These are phyloP conservation scores for Drosophila incognita DNA, from an alignment of 2,888 invertebrate genomes.

Conservation along the genomic window DNA sequence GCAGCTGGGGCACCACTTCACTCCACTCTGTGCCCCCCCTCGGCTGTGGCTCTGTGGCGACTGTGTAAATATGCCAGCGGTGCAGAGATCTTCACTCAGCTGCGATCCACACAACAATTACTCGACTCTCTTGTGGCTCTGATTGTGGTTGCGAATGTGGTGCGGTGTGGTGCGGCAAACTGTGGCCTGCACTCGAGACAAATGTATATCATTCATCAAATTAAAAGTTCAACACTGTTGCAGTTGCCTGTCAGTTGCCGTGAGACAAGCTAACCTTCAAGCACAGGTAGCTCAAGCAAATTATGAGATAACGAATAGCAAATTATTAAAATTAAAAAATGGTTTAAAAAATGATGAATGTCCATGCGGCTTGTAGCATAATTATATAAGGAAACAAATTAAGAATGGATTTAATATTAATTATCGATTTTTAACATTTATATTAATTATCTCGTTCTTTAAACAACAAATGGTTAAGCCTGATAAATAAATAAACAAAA, in stretches of 20 bases:
- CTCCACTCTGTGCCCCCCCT: conserved; percentile 17
- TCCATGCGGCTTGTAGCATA: background rate
- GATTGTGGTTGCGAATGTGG: conserved; percentile 27
- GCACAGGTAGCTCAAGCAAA: conserved; percentile 44
- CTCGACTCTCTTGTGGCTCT: conserved; percentile 42
- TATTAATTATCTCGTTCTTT: background rate
- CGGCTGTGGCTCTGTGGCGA: conserved; percentile 26
- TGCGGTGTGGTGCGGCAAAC: conserved; percentile 40
- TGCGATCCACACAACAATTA: conserved; percentile 72
- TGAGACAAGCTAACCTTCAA: conserved; percentile 55
- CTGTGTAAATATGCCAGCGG: conserved; percentile 71
- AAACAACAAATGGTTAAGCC: background rate
- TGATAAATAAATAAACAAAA: background rate
- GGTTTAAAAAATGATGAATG: background rate
- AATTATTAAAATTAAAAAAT: background rate
- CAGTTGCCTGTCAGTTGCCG: conserved; percentile 68
- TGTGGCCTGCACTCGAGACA: conserved; percentile 73
- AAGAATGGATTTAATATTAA: background rate
- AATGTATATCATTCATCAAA: conserved; percentile 81
- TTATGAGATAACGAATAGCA: background rate
- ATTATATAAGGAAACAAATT: background rate
- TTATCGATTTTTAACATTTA: background rate
- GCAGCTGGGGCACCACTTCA: conserved; percentile 10
- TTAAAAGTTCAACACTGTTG: conserved; percentile 75
- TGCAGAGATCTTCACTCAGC: conserved; percentile 49